Evolutionary conservation across 2,113 vertebrate species (phyloP).

Genomic region (Terrapene triunguis): DNA sequence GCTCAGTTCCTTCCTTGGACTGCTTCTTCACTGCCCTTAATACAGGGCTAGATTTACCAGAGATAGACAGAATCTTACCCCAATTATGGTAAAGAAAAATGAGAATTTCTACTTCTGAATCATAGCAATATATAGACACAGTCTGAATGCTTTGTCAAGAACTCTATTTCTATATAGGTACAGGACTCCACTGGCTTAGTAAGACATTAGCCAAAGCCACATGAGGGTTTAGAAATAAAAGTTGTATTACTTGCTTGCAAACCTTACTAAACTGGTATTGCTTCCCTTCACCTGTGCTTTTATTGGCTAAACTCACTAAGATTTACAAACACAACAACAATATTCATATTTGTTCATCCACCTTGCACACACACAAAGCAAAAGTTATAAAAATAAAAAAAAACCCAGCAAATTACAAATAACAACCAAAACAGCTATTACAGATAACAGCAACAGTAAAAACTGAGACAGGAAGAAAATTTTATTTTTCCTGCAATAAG

Average conservation of each 20-base stretch:
- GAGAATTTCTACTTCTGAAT: no score
- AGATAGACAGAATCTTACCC: no score
- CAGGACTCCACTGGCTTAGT: neutral
- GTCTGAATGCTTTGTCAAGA: neutral
- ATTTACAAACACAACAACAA: no score
- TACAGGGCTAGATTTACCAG: neutral
- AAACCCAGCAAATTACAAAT: neutral
- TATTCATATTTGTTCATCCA: no score
- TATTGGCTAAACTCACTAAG: neutral
- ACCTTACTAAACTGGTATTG: fast-evolving
- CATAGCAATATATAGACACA: no score
- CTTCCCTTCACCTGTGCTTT: neutral
- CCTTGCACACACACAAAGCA: no score
- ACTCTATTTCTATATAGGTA: neutral
- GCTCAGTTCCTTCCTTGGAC: no score
- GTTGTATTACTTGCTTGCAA: neutral
- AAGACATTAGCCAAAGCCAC: fast-evolving
- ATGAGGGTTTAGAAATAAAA: neutral
- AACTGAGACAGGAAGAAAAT: slow-evolving; percentile 9
- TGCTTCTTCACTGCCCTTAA: neutral
- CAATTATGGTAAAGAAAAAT: no score
- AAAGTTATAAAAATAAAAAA: neutral
- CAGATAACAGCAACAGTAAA: neutral
- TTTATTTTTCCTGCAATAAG: neutral
- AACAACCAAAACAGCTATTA: neutral